A percentile compares a stretch with the other conserved stretches of the same genome.
Evolutionary conservation across 1,140 invertebrate species (phyloP).

Genomic region (Armadillidium nasatum): DNA sequence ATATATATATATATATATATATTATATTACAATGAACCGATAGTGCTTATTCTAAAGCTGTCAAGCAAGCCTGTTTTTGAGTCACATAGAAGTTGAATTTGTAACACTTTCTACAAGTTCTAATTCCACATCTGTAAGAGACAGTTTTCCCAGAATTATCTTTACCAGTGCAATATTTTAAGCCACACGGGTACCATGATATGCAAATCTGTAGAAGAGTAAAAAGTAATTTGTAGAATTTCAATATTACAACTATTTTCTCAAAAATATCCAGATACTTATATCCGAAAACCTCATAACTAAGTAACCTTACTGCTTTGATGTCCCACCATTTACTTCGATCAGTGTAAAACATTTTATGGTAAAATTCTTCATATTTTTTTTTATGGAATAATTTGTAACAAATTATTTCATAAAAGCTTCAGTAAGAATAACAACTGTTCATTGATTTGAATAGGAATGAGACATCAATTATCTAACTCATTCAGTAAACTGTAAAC

Average conservation of each 20-base stretch:
- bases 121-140: slow-evolving; percentile 85
- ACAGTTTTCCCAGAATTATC: slow-evolving; percentile 59
- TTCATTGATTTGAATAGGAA: no score
- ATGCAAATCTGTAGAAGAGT: slow-evolving; percentile 72
- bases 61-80: slow-evolving; percentile 73
- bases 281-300: background rate
- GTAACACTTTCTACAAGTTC: slow-evolving; percentile 85
- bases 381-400: no score
- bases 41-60: background rate
- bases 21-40: no score
- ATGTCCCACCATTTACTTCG: background rate
- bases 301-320: background rate
- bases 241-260: slow-evolving; percentile 16
- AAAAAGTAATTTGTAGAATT: background rate
- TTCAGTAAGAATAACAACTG: no score
- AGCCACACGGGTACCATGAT: slow-evolving; percentile 84
- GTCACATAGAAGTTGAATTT: slow-evolving; percentile 77
- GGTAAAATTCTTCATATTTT: no score
- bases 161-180: slow-evolving; percentile 85
- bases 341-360: background rate
- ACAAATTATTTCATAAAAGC: no score
- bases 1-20: no score
- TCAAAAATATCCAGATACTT: background rate
- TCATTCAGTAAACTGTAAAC: no score
- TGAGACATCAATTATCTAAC: no score